Evolutionary conservation across 2,113 vertebrate species (phyloP), one percentile per base, ranked within the genome.

Genomic region (Malurus cyaneus): DNA sequence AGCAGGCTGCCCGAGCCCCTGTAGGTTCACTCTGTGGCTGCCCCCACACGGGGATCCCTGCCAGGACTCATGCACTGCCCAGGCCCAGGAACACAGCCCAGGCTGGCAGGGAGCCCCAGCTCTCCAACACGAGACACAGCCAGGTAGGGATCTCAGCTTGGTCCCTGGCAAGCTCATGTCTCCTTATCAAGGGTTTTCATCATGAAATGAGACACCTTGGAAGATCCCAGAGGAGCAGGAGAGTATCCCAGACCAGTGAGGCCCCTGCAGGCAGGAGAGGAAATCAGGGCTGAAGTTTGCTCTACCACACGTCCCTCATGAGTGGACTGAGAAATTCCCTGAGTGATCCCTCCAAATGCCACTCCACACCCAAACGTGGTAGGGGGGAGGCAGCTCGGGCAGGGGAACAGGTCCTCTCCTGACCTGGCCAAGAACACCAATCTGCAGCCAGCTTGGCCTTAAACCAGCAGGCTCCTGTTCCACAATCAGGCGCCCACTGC

Each of bases 371-470:
- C 1, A 5, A 50, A 47, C 8, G 11, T 18, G 36, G 32, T 5
- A 46, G 56, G 2, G 41, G 14, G 15, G 26, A 39, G 15, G 50
- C 13, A 60, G 59, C 24, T 50, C 0, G 0, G 57, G n/a, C 26
- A 87, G 23, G 41, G 79, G 31, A 8, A 12, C 2, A 2, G 53
- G 10, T 78, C 36, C n/a, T 42, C 34, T 69, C 41, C 52, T 12
- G 34, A 18, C 18, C 73, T 12, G 23, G 18, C 60, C 32, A 3
- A 1, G 49, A 34, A 12, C 34, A 41, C 52, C 56, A 29, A 34
- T 26, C 32, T 62, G 69, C 76, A 80, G 52, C 28, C 83, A 80
- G 67, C 57, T 20, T 50, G 80, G 57, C 57, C 53, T 14, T 2
- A 65, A 84, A 87, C 15, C 89, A 69, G 42, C 12, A 26, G 49